Base-by-base conservation (phyloP, 1,140 invertebrate species). In the Cataglyphis hispanica region DNA sequence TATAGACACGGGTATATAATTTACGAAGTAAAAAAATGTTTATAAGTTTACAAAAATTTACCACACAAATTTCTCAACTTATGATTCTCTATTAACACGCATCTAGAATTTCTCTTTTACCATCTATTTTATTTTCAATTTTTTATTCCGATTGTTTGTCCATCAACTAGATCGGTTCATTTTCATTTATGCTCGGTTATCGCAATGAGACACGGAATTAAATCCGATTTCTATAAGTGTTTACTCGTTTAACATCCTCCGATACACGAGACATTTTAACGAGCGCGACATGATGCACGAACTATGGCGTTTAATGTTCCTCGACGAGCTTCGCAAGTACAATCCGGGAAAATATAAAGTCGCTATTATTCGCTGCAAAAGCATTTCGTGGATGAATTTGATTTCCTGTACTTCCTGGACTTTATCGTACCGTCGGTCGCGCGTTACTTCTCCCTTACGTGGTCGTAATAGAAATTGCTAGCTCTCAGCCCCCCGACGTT, bases 331-430 rank as follows among this genome's bases (percentile, higher is more conserved):
- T 37, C 70, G 4, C 72, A 16, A 75, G 80, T 40, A 58, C 64
- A 53, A 50, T 67, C 34, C 2, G 11, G n/a, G 60, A 88, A 75
- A 72, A 81, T 77, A 72, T 66, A 80, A 81, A 84, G 70, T 84
- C 64, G 56, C 70, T 63, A 40, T 86, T 88, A 88, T 84, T 72
- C 34, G 31, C 31, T 43, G 31, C 50, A 13, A 70, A 50, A 63
- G 56, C 53, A 50, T 70, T 84, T 53, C 64, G 40, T 46, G 40
- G 64, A 50, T 56, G 76, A 86, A 89, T 89, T 89, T 89, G 87
- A 89, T 89, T 89, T 89, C 86, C 87, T 74, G 37, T 61, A 85
- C 87, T 89, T 89, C 87, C 86, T 77, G 74, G 37, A 76, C 37
- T 87, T 80, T 85, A 89, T 87, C 74, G 87, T 74, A 56, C 50